Conservation (phyloP, 1,140 invertebrate genomes). For the Drosophila grimshawi region DNA sequence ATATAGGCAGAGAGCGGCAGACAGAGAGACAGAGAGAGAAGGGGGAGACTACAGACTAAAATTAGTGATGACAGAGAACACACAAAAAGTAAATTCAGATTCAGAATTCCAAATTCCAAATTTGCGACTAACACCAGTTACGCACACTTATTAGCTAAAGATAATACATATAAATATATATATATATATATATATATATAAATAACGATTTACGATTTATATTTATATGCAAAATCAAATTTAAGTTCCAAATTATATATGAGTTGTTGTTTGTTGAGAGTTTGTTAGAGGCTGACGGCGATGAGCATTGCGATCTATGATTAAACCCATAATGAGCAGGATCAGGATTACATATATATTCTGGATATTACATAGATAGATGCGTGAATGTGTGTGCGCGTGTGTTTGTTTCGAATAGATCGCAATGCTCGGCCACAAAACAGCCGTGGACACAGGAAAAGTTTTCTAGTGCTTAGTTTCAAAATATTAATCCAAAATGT, state of each 20-base stretch:
- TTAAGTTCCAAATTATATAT: conserved; percentile 27
- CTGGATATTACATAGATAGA: conserved; percentile 6
- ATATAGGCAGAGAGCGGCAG: not conserved
- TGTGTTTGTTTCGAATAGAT: conserved; percentile 1
- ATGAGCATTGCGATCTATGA: conserved; percentile 29
- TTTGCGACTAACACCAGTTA: conserved; percentile 84
- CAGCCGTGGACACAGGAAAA: conserved; percentile 61
- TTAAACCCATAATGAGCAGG: conserved; percentile 21
- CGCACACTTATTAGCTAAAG: conserved; percentile 69
- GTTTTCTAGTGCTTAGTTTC: conserved; percentile 56
- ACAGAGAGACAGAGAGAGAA: conserved; percentile 4
- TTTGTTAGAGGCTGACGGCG: conserved; percentile 32
- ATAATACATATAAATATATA: conserved; percentile 30
- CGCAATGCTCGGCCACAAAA: conserved; percentile 7
- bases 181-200: conserved; percentile 17
- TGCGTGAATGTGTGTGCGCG: not conserved
- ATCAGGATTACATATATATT: conserved; percentile 13
- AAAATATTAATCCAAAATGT: conserved; percentile 47
- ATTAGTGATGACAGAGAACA: conserved; percentile 81
- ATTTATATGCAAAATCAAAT: conserved; percentile 23
- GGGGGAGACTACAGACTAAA: conserved; percentile 42
- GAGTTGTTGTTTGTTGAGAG: conserved; percentile 3
- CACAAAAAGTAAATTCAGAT: conserved; percentile 50
- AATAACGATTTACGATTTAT: conserved; percentile 30
- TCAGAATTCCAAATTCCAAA: conserved; percentile 55